phyloP scores from a whole-genome alignment of 2,113 vertebrate species.

The Rana temporaria region DNA sequence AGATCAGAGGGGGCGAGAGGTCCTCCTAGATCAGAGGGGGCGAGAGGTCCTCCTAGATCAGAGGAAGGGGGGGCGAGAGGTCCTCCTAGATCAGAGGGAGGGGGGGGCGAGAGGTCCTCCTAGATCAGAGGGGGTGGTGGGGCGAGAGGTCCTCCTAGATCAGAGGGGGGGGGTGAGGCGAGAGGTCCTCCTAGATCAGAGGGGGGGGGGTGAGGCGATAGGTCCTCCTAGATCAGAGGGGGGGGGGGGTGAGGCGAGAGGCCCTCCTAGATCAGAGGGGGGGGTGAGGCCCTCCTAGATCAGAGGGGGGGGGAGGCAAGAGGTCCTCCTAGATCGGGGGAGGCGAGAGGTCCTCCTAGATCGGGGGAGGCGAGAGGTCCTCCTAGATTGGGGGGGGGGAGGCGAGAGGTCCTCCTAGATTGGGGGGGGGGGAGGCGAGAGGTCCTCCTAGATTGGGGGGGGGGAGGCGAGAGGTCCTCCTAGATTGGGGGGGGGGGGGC shows the following conservation, averaged over 20 bases:
- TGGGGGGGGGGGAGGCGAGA: slow-evolving; percentile 80
- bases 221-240: too few species aligned
- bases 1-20: slow-evolving; percentile 76
- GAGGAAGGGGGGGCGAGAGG: slow-evolving; percentile 84
- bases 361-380: too few species aligned
- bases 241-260: slow-evolving; percentile 80
- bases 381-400: too few species aligned
- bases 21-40: too few species aligned
- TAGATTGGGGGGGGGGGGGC: too few species aligned
- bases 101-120: slow-evolving; percentile 78
- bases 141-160: slow-evolving; percentile 26
- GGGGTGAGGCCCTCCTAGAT: slow-evolving; percentile 73
- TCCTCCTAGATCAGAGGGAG: slow-evolving; percentile 51
- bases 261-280: slow-evolving; percentile 66
- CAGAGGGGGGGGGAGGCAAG: slow-evolving; percentile 80
- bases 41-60: too few species aligned
- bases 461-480: slow-evolving; percentile 78
- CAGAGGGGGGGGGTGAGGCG: slow-evolving; percentile 79
- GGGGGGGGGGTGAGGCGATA: slow-evolving; percentile 86
- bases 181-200: slow-evolving; percentile 8
- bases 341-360: slow-evolving; percentile 72
- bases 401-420: slow-evolving; percentile 69
- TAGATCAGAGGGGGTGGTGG: slow-evolving; percentile 81
- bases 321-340: slow-evolving; percentile 66
- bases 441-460: slow-evolving; percentile 33